phyloP scores from a whole-genome alignment of 2,888 invertebrate species.

The Bursaphelenchus okinawaensis region DNA sequence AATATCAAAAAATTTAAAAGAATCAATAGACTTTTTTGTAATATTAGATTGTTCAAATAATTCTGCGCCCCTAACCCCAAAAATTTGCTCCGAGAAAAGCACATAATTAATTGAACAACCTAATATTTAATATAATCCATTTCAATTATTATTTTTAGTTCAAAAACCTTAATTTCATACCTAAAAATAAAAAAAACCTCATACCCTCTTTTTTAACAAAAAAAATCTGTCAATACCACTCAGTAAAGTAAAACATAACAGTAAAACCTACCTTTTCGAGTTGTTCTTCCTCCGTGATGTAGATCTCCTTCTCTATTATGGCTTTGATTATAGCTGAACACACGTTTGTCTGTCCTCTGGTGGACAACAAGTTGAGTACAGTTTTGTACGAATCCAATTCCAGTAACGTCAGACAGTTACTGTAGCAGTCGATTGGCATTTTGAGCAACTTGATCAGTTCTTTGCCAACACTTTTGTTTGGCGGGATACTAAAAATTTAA shows the following conservation, averaged over 20 bases:
- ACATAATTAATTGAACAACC: no score
- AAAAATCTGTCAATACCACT: constrained; percentile 13
- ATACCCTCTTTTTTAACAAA: no score
- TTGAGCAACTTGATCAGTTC: constrained; percentile 87
- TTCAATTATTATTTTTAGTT: no score
- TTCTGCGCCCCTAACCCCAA: no score
- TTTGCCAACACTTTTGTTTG: constrained; percentile 77
- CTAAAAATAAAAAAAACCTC: no score
- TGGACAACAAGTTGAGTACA: constrained; percentile 80
- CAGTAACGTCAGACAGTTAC: constrained; percentile 79
- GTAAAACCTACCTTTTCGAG: constrained; percentile 32
- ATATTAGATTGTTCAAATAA: no score
- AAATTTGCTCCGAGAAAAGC: no score
- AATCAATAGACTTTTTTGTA: no score
- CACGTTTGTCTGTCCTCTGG: constrained; percentile 72
- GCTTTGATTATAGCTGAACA: constrained; percentile 74
- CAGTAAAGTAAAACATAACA: not conserved
- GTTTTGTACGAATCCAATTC: constrained; percentile 80
- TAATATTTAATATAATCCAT: no score
- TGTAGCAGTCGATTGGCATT: constrained; percentile 89
- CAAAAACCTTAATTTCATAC: no score
- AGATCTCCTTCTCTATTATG: constrained; percentile 73
- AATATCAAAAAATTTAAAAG: no score
- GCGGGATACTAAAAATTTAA: constrained; percentile 66
- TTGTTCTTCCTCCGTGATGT: constrained; percentile 79